Evolutionary conservation across 2,797 vertebrate species (phyloP), one percentile per base, ranked within the genome.

Genomic region (Helicolenus hilgendorfi): DNA sequence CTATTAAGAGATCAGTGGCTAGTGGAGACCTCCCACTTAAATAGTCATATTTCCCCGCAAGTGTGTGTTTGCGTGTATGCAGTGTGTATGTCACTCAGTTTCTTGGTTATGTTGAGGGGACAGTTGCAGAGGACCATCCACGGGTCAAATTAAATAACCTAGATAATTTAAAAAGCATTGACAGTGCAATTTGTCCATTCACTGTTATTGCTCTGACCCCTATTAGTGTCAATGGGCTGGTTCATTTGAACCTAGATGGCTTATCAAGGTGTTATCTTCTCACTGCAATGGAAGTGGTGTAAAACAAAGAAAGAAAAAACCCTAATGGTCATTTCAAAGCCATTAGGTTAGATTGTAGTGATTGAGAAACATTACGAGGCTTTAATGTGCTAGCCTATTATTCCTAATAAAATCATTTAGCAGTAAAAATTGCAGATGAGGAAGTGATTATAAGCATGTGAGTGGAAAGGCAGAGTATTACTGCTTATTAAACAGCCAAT

Each of bases 1-100:
- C 98, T 98, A 99, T 99, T 99, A 99, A 98, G 98, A 97, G 97
- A 98, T 98, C 98, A 98, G 98, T 98, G 98, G 97, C 86, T 95
- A 98, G 98, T 98, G 98, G 98, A 98, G 98, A 98, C 98, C 99
- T 99, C 99, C 98, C 98, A 98, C 98, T 98, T 98, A 98, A 98
- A 98, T 98, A 98, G 97, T 98, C 97, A 92, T 91, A 93, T 91
- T 93, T 86, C 65, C 81, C 69, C 26, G 7, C 75, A 64, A 88
- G 79, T 86, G 83, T 93, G 85, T 88, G 60, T 89, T 33, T 90
- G 85, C 41, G 38, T 75, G 74, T 83, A 26, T 72, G 64, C 22
- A 33, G 29, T 79, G 35, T 79, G 60, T 88, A 83, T 91, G 86
- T 65, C 64, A 62, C 29, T 93, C 84, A 38, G 56, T 79, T 35